phyloP scores from a whole-genome alignment of 2,888 invertebrate species.

The Drosophila multiciliata region DNA sequence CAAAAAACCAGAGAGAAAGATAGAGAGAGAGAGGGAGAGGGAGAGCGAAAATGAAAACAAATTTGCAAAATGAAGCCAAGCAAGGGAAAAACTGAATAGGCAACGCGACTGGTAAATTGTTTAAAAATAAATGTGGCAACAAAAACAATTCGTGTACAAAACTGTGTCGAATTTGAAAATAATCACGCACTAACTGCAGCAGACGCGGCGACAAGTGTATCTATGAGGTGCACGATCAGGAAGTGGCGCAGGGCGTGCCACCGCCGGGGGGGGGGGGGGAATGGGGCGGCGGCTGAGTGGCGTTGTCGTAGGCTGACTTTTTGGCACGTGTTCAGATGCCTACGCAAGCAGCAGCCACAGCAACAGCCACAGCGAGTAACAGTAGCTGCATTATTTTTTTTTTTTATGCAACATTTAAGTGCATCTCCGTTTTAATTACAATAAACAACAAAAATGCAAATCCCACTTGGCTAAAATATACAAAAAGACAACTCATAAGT shows the following conservation, averaged over 20 bases:
- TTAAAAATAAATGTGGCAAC: slow-evolving; percentile 73
- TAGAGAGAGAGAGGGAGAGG: slow-evolving; percentile 23
- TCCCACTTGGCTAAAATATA: slow-evolving; percentile 42
- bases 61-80: slow-evolving; percentile 43
- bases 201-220: slow-evolving; percentile 42
- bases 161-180: slow-evolving; percentile 82
- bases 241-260: slow-evolving; percentile 51
- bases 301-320: slow-evolving; percentile 66
- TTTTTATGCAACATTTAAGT: slow-evolving; percentile 77
- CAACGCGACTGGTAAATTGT: slow-evolving; percentile 55
- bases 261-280: slow-evolving; percentile 16
- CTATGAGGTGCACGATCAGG: slow-evolving; percentile 47
- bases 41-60: slow-evolving; percentile 21
- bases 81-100: slow-evolving; percentile 53
- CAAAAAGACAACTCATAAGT: slow-evolving; percentile 54
- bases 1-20: slow-evolving; percentile 6
- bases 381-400: slow-evolving; percentile 65
- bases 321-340: slow-evolving; percentile 77
- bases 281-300: slow-evolving; percentile 59
- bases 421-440: slow-evolving; percentile 70
- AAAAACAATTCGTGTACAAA: slow-evolving; percentile 76
- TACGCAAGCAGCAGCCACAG: slow-evolving; percentile 42
- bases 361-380: slow-evolving; percentile 9
- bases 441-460: slow-evolving; percentile 71
- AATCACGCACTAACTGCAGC: slow-evolving; percentile 77